Evolutionary conservation across 2,113 vertebrate species (phyloP).

Genomic region (Corvus moneduloides): DNA sequence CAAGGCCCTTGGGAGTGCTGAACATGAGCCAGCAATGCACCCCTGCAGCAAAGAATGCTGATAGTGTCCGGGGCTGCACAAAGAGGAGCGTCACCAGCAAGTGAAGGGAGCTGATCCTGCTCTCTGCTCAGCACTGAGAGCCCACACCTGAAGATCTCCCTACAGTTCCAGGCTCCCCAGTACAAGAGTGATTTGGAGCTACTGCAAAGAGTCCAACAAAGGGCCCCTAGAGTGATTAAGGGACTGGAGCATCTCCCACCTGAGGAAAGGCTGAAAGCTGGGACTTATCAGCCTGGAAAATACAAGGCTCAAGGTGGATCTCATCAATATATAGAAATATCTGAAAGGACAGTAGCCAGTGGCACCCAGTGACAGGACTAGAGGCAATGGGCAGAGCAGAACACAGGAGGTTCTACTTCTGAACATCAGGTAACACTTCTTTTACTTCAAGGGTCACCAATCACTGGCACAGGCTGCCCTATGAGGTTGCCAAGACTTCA

Average conservation of each 20-base stretch:
- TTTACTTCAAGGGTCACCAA: rapidly evolving
- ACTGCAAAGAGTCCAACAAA: neutral
- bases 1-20: neutral
- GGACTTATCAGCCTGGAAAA: neutral
- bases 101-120: neutral
- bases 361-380: neutral
- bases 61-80: neutral
- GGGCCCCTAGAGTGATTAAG: neutral
- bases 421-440: neutral
- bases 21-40: neutral
- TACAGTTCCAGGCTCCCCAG: neutral
- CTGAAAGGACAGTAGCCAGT: neutral
- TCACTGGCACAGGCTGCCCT: neutral
- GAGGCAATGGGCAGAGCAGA: neutral
- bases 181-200: neutral
- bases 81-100: neutral
- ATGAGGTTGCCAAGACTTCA: neutral
- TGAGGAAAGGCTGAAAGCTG: neutral
- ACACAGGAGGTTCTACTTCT: neutral
- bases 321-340: neutral
- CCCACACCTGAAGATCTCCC: neutral
- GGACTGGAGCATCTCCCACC: neutral
- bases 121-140: neutral
- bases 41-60: neutral
- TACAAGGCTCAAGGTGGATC: neutral